Evolutionary conservation across 2,113 vertebrate species (phyloP).

Genomic region (Sinocyclocheilus anophthalmus): DNA sequence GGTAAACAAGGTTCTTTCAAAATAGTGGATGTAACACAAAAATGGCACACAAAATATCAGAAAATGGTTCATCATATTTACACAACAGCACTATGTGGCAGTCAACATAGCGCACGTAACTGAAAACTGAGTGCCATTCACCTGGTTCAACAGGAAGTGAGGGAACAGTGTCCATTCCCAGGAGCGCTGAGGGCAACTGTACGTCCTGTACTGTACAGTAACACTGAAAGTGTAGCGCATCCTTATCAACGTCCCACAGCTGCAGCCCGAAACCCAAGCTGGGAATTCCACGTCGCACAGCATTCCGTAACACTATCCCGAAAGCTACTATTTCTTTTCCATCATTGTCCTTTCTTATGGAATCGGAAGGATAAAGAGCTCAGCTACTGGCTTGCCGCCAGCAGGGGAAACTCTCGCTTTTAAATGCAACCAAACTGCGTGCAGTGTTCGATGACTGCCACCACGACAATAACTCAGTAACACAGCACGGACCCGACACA

Average conservation of each 20-base stretch:
- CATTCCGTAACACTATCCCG: conserved; percentile 69
- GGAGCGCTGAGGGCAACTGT: conserved; percentile 56
- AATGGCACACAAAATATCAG: neutral
- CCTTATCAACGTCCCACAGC: conserved; percentile 57
- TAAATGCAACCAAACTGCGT: conserved; percentile 38
- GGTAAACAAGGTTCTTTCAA: neutral
- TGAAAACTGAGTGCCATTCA: conserved; percentile 9
- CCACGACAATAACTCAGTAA: neutral
- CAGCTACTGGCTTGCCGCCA: conserved; percentile 56
- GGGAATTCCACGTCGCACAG: conserved; percentile 72
- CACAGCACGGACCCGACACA: neutral
- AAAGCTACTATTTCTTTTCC: conserved; percentile 66
- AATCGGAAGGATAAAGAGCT: conserved; percentile 48
- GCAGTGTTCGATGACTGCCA: neutral
- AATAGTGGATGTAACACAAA: neutral
- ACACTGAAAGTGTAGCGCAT: conserved; percentile 49
- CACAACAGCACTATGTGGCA: neutral
- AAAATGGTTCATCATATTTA: neutral
- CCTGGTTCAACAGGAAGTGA: conserved; percentile 40
- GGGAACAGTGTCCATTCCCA: conserved; percentile 54
- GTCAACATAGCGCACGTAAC: neutral
- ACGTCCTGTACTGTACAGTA: conserved; percentile 43
- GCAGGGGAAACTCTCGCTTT: conserved; percentile 58
- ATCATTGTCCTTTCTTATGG: conserved; percentile 64
- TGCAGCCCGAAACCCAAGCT: conserved; percentile 66